Base-by-base conservation (phyloP, 2,888 invertebrate species). In the Koerneria pararmatus region DNA sequence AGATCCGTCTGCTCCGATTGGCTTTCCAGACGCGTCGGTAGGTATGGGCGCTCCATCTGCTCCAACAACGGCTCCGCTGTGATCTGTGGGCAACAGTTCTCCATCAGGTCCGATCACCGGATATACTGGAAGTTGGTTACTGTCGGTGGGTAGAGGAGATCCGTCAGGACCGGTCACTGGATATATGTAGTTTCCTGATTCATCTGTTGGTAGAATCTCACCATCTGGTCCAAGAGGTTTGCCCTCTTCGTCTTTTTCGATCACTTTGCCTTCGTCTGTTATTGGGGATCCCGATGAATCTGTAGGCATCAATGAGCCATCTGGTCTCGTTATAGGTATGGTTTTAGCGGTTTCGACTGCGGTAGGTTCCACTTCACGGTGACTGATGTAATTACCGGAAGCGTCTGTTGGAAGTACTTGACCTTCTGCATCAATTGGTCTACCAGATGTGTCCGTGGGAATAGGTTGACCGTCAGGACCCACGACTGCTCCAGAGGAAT, bases 31-130 rank as follows among this genome's bases (percentile, higher is more conserved):
- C 2, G 24, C 29, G 41, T 68, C 66, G 19, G 60, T 66, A n/a
- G 65, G 70, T 27, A 77, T 31, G 1, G 71, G 69, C 31, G 66
- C 56, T 63, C 74, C 73, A 59, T 75, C 74, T 11, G 72, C 70
- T 4, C 71, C 63, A 29, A 70, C 34, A 32, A 75, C 70, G 46
- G 62, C 67, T 35, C 71, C 69, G 46, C 41, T 63, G n/a, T 68
- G 41, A 64, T 74, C 74, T 0, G 71, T 73, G 11, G 71, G 56
- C 34, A 71, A 53, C 6, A 69, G 66, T 32, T 53, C 37, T 15
- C 70, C 69, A 49, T 70, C 70, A 27, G 65, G 69, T 51, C 69
- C 71, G 22, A 69, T 48, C 27, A 62, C 57, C 15, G 62, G 66
- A 35, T 68, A 65, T 24, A 58, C 34, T 46, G 69, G 65, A 8